phyloP scores from a whole-genome alignment of 1,140 invertebrate genomes.

The Heliconius eleuchia region DNA sequence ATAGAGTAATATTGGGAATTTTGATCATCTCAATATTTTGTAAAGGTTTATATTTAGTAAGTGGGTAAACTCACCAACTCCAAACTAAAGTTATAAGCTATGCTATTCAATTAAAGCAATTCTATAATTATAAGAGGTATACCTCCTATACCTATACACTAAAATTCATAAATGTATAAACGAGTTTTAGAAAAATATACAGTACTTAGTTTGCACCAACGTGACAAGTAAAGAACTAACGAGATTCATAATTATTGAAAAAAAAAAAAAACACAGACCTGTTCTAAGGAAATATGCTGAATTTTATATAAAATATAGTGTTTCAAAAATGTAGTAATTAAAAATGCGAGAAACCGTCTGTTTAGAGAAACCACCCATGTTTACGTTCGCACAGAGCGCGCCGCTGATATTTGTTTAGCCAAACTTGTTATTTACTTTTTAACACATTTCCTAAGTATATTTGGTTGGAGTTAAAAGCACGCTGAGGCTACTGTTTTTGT shows the following conservation, averaged over 20 bases:
- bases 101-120: too few species aligned
- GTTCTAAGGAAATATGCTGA: neutral
- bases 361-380: constrained; percentile 57
- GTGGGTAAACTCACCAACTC: too few species aligned
- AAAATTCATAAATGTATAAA: too few species aligned
- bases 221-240: neutral
- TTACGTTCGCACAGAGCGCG: constrained; percentile 58
- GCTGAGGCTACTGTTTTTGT: neutral
- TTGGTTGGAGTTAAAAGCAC: constrained; percentile 37
- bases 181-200: neutral
- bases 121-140: too few species aligned
- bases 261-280: neutral
- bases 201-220: neutral
- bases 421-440: constrained; percentile 47
- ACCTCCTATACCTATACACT: too few species aligned
- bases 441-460: constrained; percentile 41
- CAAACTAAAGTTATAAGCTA: too few species aligned
- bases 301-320: neutral
- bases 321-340: constrained; percentile 27
- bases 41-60: too few species aligned
- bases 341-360: constrained; percentile 50
- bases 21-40: too few species aligned
- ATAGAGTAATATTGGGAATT: too few species aligned
- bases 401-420: constrained; percentile 41
- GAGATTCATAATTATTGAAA: neutral